Base-by-base conservation (phyloP, 35 echinoderm and acorn worm genomes). In the Stichopus chloronotus region DNA sequence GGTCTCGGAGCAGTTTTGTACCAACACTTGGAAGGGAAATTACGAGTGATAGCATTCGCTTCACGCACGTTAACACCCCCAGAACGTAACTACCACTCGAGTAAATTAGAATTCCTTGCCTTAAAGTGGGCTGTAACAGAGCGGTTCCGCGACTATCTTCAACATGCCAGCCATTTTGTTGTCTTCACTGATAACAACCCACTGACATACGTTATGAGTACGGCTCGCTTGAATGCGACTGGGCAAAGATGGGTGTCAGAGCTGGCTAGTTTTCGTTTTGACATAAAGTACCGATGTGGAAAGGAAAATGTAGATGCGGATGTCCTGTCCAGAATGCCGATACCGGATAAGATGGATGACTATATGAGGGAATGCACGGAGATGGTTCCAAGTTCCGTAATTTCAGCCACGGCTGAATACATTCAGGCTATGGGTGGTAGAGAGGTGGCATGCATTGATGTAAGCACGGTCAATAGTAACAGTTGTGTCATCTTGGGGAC, bases 241-340 rank as follows among this genome's bases (percentile, higher is more conserved):
- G 61, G 59, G 14, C 87, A 89, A 23, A 61, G 87, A 71, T 89
- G 87, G 87, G 87, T 89, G 13, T 68, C 58, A 43, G 87, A 89
- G 2, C 52, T 89, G 87, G 87, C 87, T 53, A 72, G 59, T 87
- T 90, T 90, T 90, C 11, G 25, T 9, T 90, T 90, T 53, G 30
- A 65, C 23, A 43, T 90, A 13, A 25, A 43, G 63, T 90, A 90
- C 52, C 19, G 88, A 2, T 63, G 12, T 90, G 88, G 88, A 4
- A 74, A 90, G 14, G 22, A 6, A 52, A 90, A 90, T 60, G 63
- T 61, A 21, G 88, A 90, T n/a, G n/a, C n/a, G n/a, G n/a, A n/a
- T 74, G 88, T n/a, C 6, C 54, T 90, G 19, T 90, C 5, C 19
- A 6, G 88, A 43, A 90, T 90, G 88, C 88, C 63, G 14, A 68